Evolutionary conservation across 2,113 vertebrate genomes (phyloP).

Genomic region (Ciconia maguari): DNA sequence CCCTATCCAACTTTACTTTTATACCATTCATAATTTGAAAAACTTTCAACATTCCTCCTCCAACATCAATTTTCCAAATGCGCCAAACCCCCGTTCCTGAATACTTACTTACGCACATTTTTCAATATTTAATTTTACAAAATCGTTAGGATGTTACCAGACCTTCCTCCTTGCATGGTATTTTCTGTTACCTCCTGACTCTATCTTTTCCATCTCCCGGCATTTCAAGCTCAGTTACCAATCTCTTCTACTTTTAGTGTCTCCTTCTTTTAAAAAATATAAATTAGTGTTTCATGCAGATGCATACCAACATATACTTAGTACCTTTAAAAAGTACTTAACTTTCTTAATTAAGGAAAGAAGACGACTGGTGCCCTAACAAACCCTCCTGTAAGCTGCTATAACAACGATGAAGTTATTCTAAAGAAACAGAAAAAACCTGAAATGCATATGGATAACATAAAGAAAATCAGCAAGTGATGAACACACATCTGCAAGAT

Average conservation of each 20-base stretch:
- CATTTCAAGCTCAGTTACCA: neutral
- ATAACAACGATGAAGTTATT: neutral
- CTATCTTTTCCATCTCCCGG: neutral
- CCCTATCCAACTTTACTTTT: neutral
- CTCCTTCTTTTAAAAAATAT: neutral
- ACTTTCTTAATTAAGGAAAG: neutral
- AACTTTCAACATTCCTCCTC: neutral
- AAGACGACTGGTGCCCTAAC: neutral
- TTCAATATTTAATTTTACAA: neutral
- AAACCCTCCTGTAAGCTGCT: neutral
- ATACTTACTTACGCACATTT: neutral
- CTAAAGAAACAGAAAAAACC: neutral
- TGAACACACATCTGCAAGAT: neutral
- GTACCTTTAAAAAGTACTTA: neutral
- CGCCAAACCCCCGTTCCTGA: neutral
- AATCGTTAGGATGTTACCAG: neutral
- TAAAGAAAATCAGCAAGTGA: neutral
- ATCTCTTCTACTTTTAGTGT: neutral
- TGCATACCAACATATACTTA: accelerated
- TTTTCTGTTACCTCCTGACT: neutral
- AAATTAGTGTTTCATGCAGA: neutral
- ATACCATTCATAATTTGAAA: neutral
- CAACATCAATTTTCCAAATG: neutral
- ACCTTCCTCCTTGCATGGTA: neutral
- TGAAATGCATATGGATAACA: neutral